Conservation (phyloP, 2,113 vertebrate species). For the Caranx melampygus region DNA sequence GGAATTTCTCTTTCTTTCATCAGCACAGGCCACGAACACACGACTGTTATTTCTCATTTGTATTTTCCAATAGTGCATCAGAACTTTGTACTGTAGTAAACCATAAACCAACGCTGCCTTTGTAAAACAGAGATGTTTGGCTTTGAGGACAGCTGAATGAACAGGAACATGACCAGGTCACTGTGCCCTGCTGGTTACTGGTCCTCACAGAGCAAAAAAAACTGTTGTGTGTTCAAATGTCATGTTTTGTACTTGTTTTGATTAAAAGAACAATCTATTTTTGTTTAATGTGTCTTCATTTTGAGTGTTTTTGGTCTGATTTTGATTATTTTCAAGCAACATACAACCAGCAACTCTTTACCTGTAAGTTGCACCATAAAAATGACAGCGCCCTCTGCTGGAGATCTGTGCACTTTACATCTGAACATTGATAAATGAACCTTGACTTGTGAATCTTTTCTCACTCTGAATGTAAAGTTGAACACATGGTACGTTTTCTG, state of each 20-base stretch:
- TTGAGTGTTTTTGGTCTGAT: neutral
- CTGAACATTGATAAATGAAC: neutral
- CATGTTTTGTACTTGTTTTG: neutral
- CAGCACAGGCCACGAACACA: neutral
- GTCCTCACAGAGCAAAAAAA: neutral
- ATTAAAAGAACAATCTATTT: slow-evolving; percentile 31
- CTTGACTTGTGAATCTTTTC: neutral
- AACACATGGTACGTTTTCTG: neutral
- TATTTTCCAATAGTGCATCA: neutral
- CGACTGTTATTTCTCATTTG: slow-evolving; percentile 18
- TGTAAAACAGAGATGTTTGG: neutral
- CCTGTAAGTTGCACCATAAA: neutral
- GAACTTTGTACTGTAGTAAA: slow-evolving; percentile 28
- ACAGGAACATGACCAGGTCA: slow-evolving; percentile 1
- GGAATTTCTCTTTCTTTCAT: slow-evolving; percentile 1
- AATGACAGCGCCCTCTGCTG: slow-evolving; percentile 56
- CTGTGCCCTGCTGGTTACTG: slow-evolving; percentile 28
- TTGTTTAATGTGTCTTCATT: neutral
- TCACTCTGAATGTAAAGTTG: neutral
- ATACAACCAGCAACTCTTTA: no score
- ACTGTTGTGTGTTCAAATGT: neutral
- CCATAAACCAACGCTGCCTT: slow-evolving; percentile 10
- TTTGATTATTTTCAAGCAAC: neutral
- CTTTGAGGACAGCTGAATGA: slow-evolving; percentile 13
- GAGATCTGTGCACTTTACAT: neutral